These are phyloP conservation scores for Drosophila anceps DNA, from an alignment of 2,888 invertebrate species.

Conservation along the genomic window DNA sequence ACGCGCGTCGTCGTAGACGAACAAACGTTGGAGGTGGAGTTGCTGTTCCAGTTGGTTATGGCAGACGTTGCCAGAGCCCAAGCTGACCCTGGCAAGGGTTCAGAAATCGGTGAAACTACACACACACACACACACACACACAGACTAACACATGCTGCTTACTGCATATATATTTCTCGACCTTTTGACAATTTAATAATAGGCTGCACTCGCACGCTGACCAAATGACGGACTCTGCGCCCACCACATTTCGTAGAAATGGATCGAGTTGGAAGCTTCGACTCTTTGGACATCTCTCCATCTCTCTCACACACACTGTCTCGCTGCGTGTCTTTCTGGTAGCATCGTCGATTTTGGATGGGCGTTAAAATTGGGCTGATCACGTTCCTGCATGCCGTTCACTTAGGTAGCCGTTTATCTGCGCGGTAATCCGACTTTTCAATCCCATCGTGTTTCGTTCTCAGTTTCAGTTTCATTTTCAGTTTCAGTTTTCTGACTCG, in stretches of 20 bases:
- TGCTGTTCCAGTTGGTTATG: constrained; percentile 36
- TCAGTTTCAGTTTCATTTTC: constrained; percentile 18
- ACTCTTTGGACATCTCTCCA: constrained; percentile 1
- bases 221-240: constrained; percentile 79
- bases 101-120: constrained; percentile 30
- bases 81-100: constrained; percentile 61
- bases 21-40: constrained; percentile 49
- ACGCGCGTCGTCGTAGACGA: constrained; percentile 75
- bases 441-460: constrained; percentile 45
- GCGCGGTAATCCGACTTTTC: constrained; percentile 71
- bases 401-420: constrained; percentile 79
- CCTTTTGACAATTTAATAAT: constrained; percentile 86
- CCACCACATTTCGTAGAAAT: constrained; percentile 77
- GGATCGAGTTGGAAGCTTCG: constrained; percentile 4
- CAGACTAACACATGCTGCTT: constrained; percentile 13
- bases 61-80: constrained; percentile 2
- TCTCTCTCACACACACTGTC: constrained; percentile 1
- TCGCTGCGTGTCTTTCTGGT: constrained; percentile 53
- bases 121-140: constrained; percentile 14
- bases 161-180: constrained; percentile 69
- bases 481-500: constrained; percentile 49
- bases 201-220: constrained; percentile 72
- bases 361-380: constrained; percentile 84
- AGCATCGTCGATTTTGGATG: constrained; percentile 74
- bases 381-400: constrained; percentile 82